Evolutionary conservation across 2,888 invertebrate species (phyloP).

Genomic region (Cartodere bifasciata): DNA sequence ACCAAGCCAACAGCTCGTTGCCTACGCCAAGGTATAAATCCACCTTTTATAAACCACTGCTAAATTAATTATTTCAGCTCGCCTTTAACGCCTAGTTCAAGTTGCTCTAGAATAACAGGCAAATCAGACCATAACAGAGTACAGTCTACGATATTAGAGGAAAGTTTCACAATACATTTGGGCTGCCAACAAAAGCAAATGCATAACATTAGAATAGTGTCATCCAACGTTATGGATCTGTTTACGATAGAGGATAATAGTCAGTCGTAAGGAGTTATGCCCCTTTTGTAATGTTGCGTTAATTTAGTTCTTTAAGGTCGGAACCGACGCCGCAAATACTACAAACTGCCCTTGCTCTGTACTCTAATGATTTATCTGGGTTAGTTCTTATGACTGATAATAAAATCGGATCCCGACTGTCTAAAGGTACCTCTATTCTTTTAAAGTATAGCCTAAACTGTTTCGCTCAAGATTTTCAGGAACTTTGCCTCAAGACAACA

Average conservation of each 20-base stretch:
- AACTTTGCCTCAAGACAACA: slow-evolving; percentile 65
- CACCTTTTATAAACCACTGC: slow-evolving; percentile 13
- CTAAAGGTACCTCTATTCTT: slow-evolving; percentile 22
- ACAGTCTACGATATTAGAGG: slow-evolving; percentile 48
- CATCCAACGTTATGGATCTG: slow-evolving; percentile 72
- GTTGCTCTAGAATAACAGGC: slow-evolving; percentile 10
- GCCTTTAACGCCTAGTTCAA: slow-evolving; percentile 33
- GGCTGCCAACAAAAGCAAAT: slow-evolving; percentile 98
- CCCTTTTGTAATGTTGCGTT: slow-evolving; percentile 2
- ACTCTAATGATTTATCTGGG: slow-evolving; percentile 82
- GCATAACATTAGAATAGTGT: slow-evolving; percentile 89
- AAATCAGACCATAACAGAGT: slow-evolving; percentile 14
- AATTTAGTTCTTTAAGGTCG: slow-evolving; percentile 27
- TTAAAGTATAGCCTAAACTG: slow-evolving; percentile 1
- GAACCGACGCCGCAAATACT: slow-evolving; percentile 65
- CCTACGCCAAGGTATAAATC: slow-evolving; percentile 40
- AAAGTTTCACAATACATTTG: slow-evolving; percentile 95
- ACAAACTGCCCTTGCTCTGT: slow-evolving; percentile 87
- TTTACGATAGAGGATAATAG: slow-evolving; percentile 41
- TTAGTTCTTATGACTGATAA: slow-evolving; percentile 69
- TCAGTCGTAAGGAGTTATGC: slow-evolving; percentile 20
- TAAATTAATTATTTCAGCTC: slow-evolving; percentile 26
- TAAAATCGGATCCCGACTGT: slow-evolving; percentile 31
- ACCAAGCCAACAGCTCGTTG: slow-evolving; percentile 43
- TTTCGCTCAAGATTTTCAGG: slow-evolving; percentile 45